phyloP scores from a whole-genome alignment of 2,797 vertebrate species.

The Uromys caudimaculatus region DNA sequence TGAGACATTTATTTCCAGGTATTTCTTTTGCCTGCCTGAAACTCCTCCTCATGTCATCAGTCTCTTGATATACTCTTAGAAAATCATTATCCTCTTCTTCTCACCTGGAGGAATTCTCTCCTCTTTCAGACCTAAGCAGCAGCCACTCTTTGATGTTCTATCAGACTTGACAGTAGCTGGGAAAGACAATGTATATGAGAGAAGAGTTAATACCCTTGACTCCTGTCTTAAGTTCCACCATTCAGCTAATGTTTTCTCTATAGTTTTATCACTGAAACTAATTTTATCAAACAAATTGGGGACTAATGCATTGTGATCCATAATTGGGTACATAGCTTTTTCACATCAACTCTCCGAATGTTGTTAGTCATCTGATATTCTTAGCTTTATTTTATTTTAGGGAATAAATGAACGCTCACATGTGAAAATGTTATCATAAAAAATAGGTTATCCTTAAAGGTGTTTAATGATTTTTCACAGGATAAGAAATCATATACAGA shows the following conservation, averaged over 20 bases:
- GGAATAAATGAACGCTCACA: not conserved
- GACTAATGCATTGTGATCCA: not conserved
- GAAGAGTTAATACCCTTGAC: not conserved
- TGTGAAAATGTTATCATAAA: not conserved
- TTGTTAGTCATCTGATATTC: not conserved
- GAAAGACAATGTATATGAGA: not conserved
- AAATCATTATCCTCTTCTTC: slow-evolving; percentile 67
- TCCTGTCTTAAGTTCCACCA: slow-evolving; percentile 25
- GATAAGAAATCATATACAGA: slow-evolving; percentile 57
- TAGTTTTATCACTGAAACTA: not conserved
- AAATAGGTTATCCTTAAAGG: slow-evolving; percentile 27
- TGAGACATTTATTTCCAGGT: slow-evolving; percentile 64
- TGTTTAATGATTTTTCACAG: slow-evolving; percentile 35
- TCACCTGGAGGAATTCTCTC: slow-evolving; percentile 64
- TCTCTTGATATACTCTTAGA: slow-evolving; percentile 69
- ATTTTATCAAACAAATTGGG: not conserved
- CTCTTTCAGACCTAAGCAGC: not conserved
- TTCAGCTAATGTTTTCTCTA: slow-evolving; percentile 35
- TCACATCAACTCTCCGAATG: not conserved
- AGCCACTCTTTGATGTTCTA: not conserved
- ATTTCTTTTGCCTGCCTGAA: slow-evolving; percentile 68
- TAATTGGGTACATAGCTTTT: not conserved
- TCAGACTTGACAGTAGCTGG: slow-evolving; percentile 21
- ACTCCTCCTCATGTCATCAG: slow-evolving; percentile 59
- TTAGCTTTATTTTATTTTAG: not conserved